Conservation (phyloP, 2,113 vertebrate genomes). For the Passer montanus region DNA sequence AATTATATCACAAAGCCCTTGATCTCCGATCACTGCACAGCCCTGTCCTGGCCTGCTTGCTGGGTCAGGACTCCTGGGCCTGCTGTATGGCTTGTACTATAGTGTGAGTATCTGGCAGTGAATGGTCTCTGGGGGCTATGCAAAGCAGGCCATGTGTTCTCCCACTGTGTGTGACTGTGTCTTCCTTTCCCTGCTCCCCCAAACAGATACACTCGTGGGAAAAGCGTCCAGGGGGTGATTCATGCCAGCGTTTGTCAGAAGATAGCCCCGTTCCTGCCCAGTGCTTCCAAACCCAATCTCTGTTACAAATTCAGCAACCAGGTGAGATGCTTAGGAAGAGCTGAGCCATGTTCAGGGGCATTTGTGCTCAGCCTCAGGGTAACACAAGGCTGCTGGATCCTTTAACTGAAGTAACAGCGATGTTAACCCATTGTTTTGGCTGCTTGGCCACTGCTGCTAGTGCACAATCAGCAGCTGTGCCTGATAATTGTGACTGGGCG, state of each 20-base stretch:
- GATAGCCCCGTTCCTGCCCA: background rate
- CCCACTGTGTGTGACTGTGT: background rate
- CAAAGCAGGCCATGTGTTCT: background rate
- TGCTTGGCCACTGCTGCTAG: background rate
- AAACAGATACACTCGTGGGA: conserved; percentile 56
- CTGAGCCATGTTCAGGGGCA: accelerated
- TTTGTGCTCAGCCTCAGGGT: background rate
- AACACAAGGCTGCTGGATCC: background rate
- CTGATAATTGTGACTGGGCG: background rate
- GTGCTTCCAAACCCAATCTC: background rate
- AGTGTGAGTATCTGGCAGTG: accelerated
- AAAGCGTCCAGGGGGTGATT: background rate
- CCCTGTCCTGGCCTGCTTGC: background rate
- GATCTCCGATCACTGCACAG: background rate
- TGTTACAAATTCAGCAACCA: conserved; percentile 4
- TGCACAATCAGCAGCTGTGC: background rate
- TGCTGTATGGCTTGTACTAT: background rate
- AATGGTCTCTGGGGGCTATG: background rate
- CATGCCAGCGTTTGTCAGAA: conserved; percentile 54
- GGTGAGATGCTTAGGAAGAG: conserved; percentile 36
- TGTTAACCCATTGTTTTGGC: background rate
- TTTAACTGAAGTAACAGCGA: background rate
- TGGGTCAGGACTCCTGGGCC: background rate
- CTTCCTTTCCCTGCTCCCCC: background rate
- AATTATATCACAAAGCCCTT: background rate